Evolutionary conservation across 2,797 vertebrate genomes (phyloP).

Genomic region (Rhinatrema bivittatum): DNA sequence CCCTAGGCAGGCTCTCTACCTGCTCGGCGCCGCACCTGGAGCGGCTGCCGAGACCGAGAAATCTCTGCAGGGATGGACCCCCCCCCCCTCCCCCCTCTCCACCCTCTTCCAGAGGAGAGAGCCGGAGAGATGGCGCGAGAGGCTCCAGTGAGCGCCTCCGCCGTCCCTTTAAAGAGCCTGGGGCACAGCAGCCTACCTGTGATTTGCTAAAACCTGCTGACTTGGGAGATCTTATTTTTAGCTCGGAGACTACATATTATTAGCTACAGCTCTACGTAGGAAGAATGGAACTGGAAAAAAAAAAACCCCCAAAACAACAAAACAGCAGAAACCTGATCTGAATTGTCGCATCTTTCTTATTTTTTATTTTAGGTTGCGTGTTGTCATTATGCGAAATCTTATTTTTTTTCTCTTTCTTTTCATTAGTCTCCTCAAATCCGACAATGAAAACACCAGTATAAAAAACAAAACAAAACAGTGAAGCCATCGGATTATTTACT

Average conservation of each 20-base stretch:
- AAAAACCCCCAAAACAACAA: too few species aligned
- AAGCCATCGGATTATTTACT: too few species aligned
- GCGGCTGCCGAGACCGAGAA: slow-evolving; percentile 2
- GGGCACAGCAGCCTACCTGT: slow-evolving; percentile 38
- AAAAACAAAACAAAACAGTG: too few species aligned
- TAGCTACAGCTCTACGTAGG: slow-evolving; percentile 53
- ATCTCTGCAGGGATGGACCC: slow-evolving; percentile 19
- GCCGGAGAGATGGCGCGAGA: background rate
- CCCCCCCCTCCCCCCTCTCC: slow-evolving; percentile 5
- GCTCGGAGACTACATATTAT: slow-evolving; percentile 50
- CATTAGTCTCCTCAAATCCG: too few species aligned
- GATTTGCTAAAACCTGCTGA: slow-evolving; percentile 45
- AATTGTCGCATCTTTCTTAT: too few species aligned
- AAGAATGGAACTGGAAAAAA: slow-evolving; percentile 33
- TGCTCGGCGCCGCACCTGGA: too few species aligned
- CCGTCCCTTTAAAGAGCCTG: slow-evolving; percentile 4
- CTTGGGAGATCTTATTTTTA: slow-evolving; percentile 56
- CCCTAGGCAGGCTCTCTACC: slow-evolving; percentile 15
- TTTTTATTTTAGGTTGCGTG: too few species aligned
- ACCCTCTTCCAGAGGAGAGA: background rate
- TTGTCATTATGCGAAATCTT: too few species aligned
- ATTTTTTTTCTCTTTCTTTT: too few species aligned
- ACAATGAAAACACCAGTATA: too few species aligned
- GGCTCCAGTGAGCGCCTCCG: background rate
- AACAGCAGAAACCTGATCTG: too few species aligned